Conservation (phyloP, 2,888 invertebrate genomes). For the Seira ritae region DNA sequence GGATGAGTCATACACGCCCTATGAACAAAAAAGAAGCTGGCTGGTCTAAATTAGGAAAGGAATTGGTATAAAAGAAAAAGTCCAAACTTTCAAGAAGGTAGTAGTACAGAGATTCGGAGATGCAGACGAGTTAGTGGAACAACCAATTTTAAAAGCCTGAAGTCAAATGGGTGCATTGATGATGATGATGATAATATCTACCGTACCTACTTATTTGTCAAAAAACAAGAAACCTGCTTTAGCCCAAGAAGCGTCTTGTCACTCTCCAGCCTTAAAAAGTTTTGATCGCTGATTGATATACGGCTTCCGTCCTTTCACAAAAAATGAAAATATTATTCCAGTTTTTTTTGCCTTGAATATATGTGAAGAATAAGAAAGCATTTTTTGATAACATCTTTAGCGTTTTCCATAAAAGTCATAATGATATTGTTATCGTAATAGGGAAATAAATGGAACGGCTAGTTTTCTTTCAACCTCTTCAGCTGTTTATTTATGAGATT, state of each 20-base stretch:
- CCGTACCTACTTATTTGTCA: too few relatives aligned
- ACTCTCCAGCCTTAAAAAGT: too few relatives aligned
- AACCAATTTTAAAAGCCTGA: slow-evolving; percentile 35
- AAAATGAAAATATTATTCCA: neutral
- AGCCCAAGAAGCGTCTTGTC: too few relatives aligned
- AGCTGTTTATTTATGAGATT: neutral
- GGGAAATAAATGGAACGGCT: neutral
- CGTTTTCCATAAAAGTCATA: slow-evolving; percentile 4
- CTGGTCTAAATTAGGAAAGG: neutral
- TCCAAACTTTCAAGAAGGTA: neutral
- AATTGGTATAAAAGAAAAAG: neutral
- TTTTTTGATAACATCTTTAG: neutral
- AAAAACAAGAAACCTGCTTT: too few relatives aligned
- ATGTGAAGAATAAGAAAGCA: neutral
- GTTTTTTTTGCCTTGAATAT: slow-evolving; percentile 6
- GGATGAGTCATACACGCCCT: slow-evolving; percentile 42
- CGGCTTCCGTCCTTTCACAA: too few relatives aligned
- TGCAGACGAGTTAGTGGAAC: slow-evolving; percentile 2
- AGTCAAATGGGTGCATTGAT: too few relatives aligned
- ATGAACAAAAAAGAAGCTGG: slow-evolving; percentile 6
- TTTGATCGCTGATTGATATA: too few relatives aligned
- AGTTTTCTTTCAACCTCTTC: neutral
- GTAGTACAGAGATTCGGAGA: neutral
- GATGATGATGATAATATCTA: too few relatives aligned
- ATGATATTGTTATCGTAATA: slow-evolving; percentile 13